These are phyloP conservation scores for Mimas tiliae DNA, from an alignment of 2,888 invertebrate genomes.

Conservation along the genomic window DNA sequence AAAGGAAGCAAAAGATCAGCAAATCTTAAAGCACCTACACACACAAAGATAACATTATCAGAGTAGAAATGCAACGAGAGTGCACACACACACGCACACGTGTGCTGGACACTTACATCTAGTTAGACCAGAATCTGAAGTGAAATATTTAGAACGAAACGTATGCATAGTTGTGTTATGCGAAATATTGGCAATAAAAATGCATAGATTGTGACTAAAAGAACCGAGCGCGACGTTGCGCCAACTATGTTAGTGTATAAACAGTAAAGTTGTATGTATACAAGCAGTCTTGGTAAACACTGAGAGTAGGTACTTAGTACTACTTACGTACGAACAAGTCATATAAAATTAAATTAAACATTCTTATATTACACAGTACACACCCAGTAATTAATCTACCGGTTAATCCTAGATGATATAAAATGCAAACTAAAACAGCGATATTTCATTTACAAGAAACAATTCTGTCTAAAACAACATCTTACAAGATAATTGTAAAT, in stretches of 20 bases:
- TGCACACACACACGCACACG: conserved; percentile 36
- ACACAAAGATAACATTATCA: conserved; percentile 29
- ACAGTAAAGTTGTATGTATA: conserved; percentile 81
- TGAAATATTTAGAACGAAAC: conserved; percentile 63
- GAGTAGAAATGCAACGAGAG: conserved; percentile 48
- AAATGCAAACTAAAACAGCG: conserved; percentile 84
- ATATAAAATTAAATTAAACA: conserved; percentile 77
- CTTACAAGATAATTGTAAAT: conserved; percentile 62
- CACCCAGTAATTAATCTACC: conserved; percentile 67
- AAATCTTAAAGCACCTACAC: conserved; percentile 57
- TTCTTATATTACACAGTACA: conserved; percentile 71
- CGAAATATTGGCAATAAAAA: conserved; percentile 80
- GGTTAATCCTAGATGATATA: conserved; percentile 76
- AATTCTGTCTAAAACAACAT: conserved; percentile 79
- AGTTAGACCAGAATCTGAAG: conserved; percentile 67
- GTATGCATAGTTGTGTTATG: conserved; percentile 66
- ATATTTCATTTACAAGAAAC: conserved; percentile 82
- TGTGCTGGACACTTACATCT: conserved; percentile 55
- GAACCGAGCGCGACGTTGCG: conserved; percentile 65
- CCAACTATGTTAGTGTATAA: conserved; percentile 72
- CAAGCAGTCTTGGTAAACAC: conserved; percentile 84
- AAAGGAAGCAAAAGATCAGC: conserved; percentile 69
- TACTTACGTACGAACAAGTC: conserved; percentile 75
- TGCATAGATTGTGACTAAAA: conserved; percentile 83
- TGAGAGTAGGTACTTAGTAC: conserved; percentile 82